Percentiles rank a stretch among this genome's conserved stretches.
Evolutionary conservation across 92 coral and sea anemone species (phyloP).

Genomic region (Umimayanthus chanpuru): DNA sequence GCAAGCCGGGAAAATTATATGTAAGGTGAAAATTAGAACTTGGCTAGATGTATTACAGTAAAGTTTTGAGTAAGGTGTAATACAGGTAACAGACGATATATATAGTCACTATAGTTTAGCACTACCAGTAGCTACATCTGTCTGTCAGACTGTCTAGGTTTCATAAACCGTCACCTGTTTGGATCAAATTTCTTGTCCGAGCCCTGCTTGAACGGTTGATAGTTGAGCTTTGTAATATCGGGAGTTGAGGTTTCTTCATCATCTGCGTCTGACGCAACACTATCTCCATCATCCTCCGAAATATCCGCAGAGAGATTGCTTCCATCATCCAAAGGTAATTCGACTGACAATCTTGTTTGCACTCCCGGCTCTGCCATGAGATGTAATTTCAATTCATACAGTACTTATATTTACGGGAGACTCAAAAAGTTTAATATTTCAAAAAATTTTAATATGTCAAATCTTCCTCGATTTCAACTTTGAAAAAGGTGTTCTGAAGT

Average conservation of each 20-base stretch:
- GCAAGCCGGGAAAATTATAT: too few species aligned
- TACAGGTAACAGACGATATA: too few species aligned
- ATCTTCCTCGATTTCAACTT: too few species aligned
- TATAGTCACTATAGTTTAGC: neutral
- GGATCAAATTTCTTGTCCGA: slow-evolving; percentile 73
- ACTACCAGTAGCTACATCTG: neutral
- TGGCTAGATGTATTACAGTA: too few species aligned
- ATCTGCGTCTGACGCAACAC: slow-evolving; percentile 57
- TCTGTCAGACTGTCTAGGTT: neutral
- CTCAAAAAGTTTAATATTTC: too few species aligned
- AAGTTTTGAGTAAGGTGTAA: too few species aligned
- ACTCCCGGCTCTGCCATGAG: neutral
- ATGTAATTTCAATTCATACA: neutral
- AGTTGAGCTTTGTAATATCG: slow-evolving; percentile 62
- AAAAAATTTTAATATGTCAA: neutral
- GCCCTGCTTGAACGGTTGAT: slow-evolving; percentile 56
- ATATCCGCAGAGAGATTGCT: slow-evolving; percentile 50
- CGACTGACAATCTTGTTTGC: neutral
- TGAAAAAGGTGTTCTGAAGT: neutral
- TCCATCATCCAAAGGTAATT: slow-evolving; percentile 12
- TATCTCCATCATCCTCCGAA: slow-evolving; percentile 63
- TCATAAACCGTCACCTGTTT: slow-evolving; percentile 68
- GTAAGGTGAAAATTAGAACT: too few species aligned
- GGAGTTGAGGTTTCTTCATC: slow-evolving; percentile 44
- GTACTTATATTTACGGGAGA: too few species aligned